Conservation (phyloP, 2,888 invertebrate species). For the Mythimna albipuncta region DNA sequence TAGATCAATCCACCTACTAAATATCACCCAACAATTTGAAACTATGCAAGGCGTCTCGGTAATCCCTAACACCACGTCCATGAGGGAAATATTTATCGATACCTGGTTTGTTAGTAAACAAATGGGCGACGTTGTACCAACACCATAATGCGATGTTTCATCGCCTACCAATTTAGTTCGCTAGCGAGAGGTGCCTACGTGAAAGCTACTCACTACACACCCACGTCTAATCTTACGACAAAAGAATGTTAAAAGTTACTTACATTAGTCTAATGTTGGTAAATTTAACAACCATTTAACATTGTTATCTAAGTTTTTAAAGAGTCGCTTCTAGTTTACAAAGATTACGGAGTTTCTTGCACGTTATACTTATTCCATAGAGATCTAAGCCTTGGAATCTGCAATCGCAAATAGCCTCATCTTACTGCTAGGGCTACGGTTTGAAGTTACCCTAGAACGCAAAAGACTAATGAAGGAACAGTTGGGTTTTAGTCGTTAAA, state of each 20-base stretch:
- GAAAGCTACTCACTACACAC: conserved; percentile 30
- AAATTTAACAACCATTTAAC: conserved; percentile 22
- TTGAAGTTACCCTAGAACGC: no score
- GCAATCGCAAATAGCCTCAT: no score
- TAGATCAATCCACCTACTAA: not conserved
- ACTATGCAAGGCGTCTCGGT: conserved; percentile 2
- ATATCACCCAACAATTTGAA: conserved; percentile 2
- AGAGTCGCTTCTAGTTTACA: conserved; percentile 5
- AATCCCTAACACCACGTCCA: conserved; percentile 11
- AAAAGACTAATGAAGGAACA: no score
- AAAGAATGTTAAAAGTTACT: no score
- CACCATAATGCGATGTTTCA: conserved; percentile 35
- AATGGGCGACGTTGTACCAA: conserved; percentile 5
- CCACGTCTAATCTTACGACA: conserved; percentile 18
- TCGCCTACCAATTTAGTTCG: conserved; percentile 23
- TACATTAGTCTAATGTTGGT: not conserved
- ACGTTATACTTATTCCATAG: no score
- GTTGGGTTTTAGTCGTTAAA: no score
- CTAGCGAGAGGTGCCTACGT: conserved; percentile 25
- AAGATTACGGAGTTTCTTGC: no score
- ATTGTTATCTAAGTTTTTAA: conserved; percentile 10
- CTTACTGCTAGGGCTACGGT: no score
- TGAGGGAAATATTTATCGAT: not conserved
- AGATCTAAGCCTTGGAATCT: no score
- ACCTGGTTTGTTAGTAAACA: conserved; percentile 29